Evolutionary conservation across 2,113 vertebrate species (phyloP), one percentile per base, ranked within the genome.

Genomic region (Acanthisitta chloris): DNA sequence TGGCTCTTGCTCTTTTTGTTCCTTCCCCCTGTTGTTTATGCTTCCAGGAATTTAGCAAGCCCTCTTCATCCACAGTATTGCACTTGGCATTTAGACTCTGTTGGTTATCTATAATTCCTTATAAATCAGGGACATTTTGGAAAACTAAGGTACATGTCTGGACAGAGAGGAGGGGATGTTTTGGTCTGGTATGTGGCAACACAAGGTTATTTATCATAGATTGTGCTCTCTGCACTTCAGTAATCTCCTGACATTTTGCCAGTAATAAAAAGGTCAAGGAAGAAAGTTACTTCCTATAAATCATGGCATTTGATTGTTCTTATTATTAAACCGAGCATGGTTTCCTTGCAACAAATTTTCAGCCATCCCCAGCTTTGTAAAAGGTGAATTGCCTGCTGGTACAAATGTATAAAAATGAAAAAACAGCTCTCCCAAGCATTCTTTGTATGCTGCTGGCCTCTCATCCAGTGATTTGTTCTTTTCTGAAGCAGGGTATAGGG

Each of bases 201-300:
- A 76, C 17, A 26, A 48, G n/a, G 74, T 62, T 91, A 48, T 95
- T 93, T 92, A 59, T 92, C 52, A 79, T 6, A 72, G 72, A 72
- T 52, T 87, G 65, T 79, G 45, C 45, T 88, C 73, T 55, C 57
- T 88, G 90, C 73, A 54, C 85, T 94, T 92, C 59, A 92, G 28
- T 96, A 90, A 90, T 67, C 61, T 92, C 57, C 48, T 90, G 92
- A 90, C 65, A 67, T 90, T 92, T 94, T 94, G 67, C 65, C 83
- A 64, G 69, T 86, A 92, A 92, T 92, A 78, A 93, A 95, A 95
- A 94, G 88, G 92, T 94, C 82, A 86, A 62, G 52, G 59, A 43
- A 93, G 66, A 93, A 94, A 65, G 64, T 88, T 96, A 14, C 73
- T 86, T 92, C 65, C 82, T 93, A 76, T 76, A 94, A 93, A 94